Base-by-base conservation (phyloP, 2,113 vertebrate genomes). In the Alligator sinensis region DNA sequence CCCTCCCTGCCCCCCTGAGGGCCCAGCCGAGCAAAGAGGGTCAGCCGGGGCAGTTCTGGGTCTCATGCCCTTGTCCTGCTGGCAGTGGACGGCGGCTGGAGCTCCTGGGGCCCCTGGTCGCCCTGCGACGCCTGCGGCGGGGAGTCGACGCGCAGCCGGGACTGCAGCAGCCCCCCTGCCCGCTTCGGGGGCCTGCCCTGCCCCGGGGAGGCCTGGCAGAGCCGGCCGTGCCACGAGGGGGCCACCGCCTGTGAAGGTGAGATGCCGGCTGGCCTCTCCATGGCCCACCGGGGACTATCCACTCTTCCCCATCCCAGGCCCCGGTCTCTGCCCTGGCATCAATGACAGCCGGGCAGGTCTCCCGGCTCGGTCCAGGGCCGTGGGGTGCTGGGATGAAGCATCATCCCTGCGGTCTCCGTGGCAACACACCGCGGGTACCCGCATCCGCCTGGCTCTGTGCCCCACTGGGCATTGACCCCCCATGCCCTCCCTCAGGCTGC, bases 71-170 rank as follows among this genome's bases (percentile, higher is more conserved):
- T 22, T 70, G 61, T 74, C 68, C 75, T 66, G 3, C 18, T 64
- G 9, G 10, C 92, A 99, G 99, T 98, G 62, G 97, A 99, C 0
- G 98, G 98, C 4, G 97, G 93, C 1, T 99, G 99, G 99, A 96
- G 98, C 58, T 89, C 96, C 1, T 99, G 99, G 98, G 98, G 98
- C 3, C 60, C 38, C 0, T 99, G 99, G 99, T 98, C 98, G 0
- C 92, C 96, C 27, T 99, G 99, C 28, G 97, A 98, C 0, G 82
- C 57, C 0, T 99, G 99, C 19, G 82, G 88, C 0, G 99, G 98
- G 0, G 97, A 96, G 27, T 98, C 98, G 9, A 87, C 95, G 4
- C 96, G 98, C 55, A 98, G 82, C 63, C 93, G 98, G 74, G 78
- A 82, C 2, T 99, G 99, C 59, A 97, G 94, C 93, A 98, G 95